phyloP scores from a whole-genome alignment of 2,888 invertebrate species.

The Orchesellides sinensis region DNA sequence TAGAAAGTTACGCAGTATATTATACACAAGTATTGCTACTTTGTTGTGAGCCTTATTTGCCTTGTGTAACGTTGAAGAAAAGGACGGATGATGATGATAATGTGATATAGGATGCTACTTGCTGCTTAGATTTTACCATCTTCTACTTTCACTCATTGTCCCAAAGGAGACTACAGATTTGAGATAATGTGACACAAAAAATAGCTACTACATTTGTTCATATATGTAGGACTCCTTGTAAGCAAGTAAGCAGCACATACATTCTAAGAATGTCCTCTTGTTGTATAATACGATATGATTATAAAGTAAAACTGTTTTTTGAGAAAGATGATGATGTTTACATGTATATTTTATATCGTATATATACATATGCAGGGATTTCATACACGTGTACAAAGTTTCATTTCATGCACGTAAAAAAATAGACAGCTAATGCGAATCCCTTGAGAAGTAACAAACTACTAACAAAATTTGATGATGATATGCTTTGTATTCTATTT shows the following conservation, averaged over 20 bases:
- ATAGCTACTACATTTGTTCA: too few relatives aligned
- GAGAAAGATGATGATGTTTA: too few relatives aligned
- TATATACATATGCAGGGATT: too few relatives aligned
- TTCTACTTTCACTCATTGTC: conserved; percentile 30
- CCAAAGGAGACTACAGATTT: conserved; percentile 39
- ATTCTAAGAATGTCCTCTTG: too few relatives aligned
- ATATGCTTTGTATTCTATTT: conserved; percentile 28
- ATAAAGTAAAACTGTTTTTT: too few relatives aligned
- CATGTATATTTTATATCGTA: too few relatives aligned
- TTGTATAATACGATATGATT: too few relatives aligned
- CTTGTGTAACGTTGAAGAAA: too few relatives aligned
- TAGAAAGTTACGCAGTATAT: neutral
- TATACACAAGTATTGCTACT: neutral
- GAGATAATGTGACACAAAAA: conserved; percentile 12
- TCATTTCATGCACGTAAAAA: neutral
- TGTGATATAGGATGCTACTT: conserved; percentile 15
- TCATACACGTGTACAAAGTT: too few relatives aligned
- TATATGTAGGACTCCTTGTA: too few relatives aligned
- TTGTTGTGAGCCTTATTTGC: neutral
- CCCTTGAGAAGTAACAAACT: conserved; percentile 49
- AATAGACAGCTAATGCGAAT: conserved; percentile 36
- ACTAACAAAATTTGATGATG: conserved; percentile 50
- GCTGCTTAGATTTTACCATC: neutral
- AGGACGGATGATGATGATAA: conserved; percentile 15
- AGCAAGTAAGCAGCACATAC: too few relatives aligned